Base-by-base conservation (phyloP, 1,140 invertebrate species). In the Leptoteleia sp. region DNA sequence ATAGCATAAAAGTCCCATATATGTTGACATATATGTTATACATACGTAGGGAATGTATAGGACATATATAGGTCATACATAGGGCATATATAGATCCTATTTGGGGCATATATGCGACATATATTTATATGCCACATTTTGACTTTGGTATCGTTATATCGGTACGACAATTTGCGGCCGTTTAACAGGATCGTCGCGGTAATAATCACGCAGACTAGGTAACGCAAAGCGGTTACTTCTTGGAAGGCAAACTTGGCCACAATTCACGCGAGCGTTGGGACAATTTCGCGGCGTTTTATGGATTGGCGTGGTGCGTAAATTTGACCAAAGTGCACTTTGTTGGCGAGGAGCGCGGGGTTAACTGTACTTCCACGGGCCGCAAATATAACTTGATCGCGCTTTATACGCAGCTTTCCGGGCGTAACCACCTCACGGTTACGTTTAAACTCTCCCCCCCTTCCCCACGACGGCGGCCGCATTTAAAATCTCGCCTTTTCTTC, bases 361-460 rank as follows among this genome's bases (percentile, higher is more conserved):
- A 68, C 62, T 76, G 64, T 76, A 62, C 48, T 61, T 62, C 17
- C 8, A 15, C 40, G 12, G 19, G 27, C 40, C 55, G 27, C 55
- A 68, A 68, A 68, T 76, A 76, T 76, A 68, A 76, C 72, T 76
- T 62, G 22, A 76, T 76, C 47, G 33, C 12, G 72, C 31, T 61
- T 67, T 67, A 62, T 67, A 67, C 25, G 38, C 70, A n/a, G 43
- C n/a, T 59, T 75, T 61, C 47, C 45, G 47, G 17, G 54, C 47
- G 54, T n/a, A n/a, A n/a, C n/a, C 54, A 52, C 42, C 25, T 48
- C 61, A 62, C 27, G 71, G 59, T 61, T n/a, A n/a, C n/a, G 43
- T 16, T 47, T 57, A 67, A 76, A 67, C 67, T 61, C 47, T 59
- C 22, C 11, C n/a, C n/a, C n/a, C n/a, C n/a, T n/a, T n/a, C n/a